Percentiles rank a stretch among this genome's conserved stretches.
These are phyloP conservation scores for Dicentrarchus labrax DNA, from an alignment of 2,113 vertebrate genomes.

Conservation along the genomic window DNA sequence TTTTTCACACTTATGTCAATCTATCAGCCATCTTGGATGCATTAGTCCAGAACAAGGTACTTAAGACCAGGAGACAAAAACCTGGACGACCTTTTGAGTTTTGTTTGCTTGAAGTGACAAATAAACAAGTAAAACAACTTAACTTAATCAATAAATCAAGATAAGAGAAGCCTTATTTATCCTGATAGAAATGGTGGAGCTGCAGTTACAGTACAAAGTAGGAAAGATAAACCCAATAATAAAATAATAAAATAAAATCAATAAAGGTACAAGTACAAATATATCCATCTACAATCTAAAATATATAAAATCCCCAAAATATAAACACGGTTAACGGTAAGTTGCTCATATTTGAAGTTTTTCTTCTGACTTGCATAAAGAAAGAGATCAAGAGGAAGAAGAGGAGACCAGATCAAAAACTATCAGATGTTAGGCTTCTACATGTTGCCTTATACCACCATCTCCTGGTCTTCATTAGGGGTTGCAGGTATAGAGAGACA, in stretches of 20 bases:
- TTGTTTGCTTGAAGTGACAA: slow-evolving; percentile 1
- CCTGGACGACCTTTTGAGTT: background rate
- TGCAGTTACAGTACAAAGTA: too few relatives aligned
- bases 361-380: background rate
- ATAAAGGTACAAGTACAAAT: background rate
- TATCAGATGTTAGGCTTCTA: background rate
- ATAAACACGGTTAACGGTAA: background rate
- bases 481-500: background rate
- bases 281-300: background rate
- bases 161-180: background rate
- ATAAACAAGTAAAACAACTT: background rate
- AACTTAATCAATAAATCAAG: background rate
- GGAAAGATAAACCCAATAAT: too few relatives aligned
- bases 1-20: background rate
- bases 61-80: background rate
- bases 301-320: background rate
- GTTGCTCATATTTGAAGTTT: background rate
- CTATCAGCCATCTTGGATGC: background rate
- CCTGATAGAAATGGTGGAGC: too few relatives aligned
- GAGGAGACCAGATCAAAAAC: background rate
- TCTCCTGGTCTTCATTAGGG: background rate
- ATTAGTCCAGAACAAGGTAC: background rate
- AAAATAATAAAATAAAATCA: background rate
- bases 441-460: background rate
- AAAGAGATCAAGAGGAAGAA: background rate